These are phyloP conservation scores for Actenoides hombroni DNA, from an alignment of 2,113 vertebrate genomes.

Conservation along the genomic window DNA sequence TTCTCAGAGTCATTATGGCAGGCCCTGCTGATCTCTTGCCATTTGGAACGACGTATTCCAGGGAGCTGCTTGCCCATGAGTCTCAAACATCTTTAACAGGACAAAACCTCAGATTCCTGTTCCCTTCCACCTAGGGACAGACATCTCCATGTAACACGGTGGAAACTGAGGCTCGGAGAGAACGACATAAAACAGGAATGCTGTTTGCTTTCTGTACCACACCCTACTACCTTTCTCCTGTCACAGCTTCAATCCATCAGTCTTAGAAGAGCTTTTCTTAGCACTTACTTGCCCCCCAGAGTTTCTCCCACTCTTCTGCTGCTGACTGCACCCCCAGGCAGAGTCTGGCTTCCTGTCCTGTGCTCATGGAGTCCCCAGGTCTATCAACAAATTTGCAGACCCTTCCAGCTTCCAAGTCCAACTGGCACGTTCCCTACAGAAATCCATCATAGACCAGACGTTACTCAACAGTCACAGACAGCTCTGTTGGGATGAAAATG, in stretches of 20 bases:
- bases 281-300: not conserved
- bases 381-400: not conserved
- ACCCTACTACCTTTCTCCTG: not conserved
- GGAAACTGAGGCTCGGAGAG: not conserved
- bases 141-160: not conserved
- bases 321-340: not conserved
- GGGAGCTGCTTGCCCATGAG: not conserved
- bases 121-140: not conserved
- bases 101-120: not conserved
- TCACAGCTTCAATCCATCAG: not conserved
- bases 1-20: not conserved
- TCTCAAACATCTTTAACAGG: not conserved
- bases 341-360: not conserved
- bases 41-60: not conserved
- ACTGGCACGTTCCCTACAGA: not conserved
- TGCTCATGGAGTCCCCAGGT: not conserved
- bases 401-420: not conserved
- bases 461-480: not conserved
- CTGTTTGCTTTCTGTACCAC: not conserved
- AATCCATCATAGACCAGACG: not conserved
- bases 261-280: not conserved
- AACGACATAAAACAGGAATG: rapidly evolving
- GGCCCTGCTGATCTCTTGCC: not conserved
- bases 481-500: not conserved
- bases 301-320: not conserved